These are phyloP conservation scores for Corydoras maculifer DNA, from an alignment of 2,113 vertebrate species.

Conservation along the genomic window DNA sequence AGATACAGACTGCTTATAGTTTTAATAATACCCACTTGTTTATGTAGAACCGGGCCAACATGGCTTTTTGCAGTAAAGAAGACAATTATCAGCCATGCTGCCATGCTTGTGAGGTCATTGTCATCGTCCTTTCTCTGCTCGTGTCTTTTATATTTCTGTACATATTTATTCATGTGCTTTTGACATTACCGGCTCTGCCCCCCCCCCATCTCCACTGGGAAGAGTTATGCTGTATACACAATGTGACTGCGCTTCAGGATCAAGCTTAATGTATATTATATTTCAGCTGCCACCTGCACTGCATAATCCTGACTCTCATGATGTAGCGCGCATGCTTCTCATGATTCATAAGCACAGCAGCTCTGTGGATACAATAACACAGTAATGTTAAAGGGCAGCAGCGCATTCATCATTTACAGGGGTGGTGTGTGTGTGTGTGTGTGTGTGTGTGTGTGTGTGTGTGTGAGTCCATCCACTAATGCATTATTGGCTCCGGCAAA, in stretches of 20 bases:
- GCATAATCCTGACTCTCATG: slow-evolving; percentile 25
- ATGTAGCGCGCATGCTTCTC: slow-evolving; percentile 2
- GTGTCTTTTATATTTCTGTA: neutral
- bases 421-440: neutral
- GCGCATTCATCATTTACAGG: slow-evolving; percentile 36
- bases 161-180: neutral
- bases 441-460: slow-evolving; percentile 9
- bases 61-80: too few relatives aligned
- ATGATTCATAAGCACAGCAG: slow-evolving; percentile 37
- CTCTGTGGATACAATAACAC: slow-evolving; percentile 34
- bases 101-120: too few relatives aligned
- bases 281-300: slow-evolving; percentile 20
- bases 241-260: slow-evolving; percentile 5
- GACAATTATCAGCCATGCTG: too few relatives aligned
- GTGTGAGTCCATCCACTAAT: neutral
- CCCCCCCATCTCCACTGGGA: neutral
- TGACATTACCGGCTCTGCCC: neutral
- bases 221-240: neutral
- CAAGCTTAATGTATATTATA: slow-evolving; percentile 12
- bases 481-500: too few relatives aligned
- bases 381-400: slow-evolving; percentile 27
- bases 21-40: too few relatives aligned
- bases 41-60: too few relatives aligned
- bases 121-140: neutral
- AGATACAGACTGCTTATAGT: too few relatives aligned